Evolutionary conservation across 2,888 invertebrate species (phyloP).

Genomic region (Galerucella calmariensis): DNA sequence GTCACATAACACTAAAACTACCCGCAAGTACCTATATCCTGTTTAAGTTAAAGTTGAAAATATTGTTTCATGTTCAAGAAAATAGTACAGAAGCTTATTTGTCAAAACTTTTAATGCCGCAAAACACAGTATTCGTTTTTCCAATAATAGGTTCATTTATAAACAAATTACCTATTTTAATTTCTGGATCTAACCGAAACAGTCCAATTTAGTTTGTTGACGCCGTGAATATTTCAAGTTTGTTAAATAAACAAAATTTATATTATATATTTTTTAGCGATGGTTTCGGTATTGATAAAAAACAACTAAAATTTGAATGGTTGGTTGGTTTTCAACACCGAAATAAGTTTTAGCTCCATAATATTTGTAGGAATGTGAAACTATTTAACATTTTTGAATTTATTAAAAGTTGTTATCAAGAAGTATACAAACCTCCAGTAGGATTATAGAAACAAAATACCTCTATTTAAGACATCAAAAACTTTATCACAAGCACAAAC

Average conservation of each 20-base stretch:
- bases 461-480: slow-evolving; percentile 5
- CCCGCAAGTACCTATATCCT: too few species aligned
- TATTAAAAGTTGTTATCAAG: neutral
- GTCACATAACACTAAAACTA: too few species aligned
- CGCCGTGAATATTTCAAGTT: neutral
- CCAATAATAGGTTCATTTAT: neutral
- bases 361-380: neutral
- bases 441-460: neutral
- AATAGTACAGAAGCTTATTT: too few species aligned
- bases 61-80: too few species aligned
- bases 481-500: neutral
- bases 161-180: neutral
- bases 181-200: neutral
- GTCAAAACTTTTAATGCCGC: too few species aligned
- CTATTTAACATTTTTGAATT: neutral
- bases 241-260: neutral
- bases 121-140: neutral
- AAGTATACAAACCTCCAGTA: neutral
- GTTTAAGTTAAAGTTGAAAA: too few species aligned
- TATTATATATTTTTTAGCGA: neutral
- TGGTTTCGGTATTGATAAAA: too few species aligned
- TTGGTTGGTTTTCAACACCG: neutral
- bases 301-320: neutral
- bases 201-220: neutral
- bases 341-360: neutral